Evolutionary conservation across 2,888 invertebrate species (phyloP).

Genomic region (Oxycera nigricornis): DNA sequence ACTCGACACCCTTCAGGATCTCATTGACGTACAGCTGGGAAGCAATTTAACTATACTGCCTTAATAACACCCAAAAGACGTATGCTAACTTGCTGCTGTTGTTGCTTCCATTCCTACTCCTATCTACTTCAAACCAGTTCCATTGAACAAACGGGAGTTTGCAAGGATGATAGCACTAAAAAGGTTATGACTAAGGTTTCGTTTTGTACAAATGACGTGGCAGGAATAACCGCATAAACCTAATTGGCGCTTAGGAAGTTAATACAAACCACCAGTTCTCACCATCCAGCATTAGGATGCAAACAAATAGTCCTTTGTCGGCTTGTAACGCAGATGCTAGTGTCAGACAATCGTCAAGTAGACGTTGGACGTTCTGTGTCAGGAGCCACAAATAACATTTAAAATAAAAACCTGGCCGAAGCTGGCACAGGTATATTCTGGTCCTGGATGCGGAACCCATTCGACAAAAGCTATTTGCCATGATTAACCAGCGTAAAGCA

Average conservation of each 20-base stretch:
- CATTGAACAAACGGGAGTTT: neutral
- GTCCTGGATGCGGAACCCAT: neutral
- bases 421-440: neutral
- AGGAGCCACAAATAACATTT: constrained; percentile 16
- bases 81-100: no score
- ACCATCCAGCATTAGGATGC: no score
- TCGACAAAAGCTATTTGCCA: neutral
- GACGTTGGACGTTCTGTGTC: neutral
- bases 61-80: no score
- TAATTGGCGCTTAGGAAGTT: constrained; percentile 29
- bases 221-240: constrained; percentile 25
- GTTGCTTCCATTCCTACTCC: no score
- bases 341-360: neutral
- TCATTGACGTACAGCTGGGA: no score
- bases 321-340: no score
- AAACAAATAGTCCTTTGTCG: no score
- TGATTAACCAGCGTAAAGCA: constrained; percentile 15
- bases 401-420: constrained; percentile 19
- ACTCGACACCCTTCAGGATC: neutral
- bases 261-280: neutral
- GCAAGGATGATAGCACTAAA: neutral
- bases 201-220: constrained; percentile 8
- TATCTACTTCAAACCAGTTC: no score
- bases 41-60: no score
- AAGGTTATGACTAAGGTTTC: constrained; percentile 13